A percentile compares a stretch with the other conserved stretches of the same genome.
Conservation (phyloP, 2,797 vertebrate species). For the Allobates femoralis region DNA sequence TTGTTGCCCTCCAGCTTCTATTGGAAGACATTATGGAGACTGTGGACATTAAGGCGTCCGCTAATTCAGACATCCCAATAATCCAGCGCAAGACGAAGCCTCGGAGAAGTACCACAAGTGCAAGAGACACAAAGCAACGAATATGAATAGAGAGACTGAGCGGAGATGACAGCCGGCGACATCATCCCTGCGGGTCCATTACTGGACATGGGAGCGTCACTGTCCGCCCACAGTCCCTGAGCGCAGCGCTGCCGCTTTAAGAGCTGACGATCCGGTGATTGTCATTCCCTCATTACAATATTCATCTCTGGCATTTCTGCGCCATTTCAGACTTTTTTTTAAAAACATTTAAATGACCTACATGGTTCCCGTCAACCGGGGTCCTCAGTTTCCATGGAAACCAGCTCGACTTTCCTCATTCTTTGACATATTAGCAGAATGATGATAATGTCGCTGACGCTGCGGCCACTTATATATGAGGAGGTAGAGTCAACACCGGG, state of each 20-base stretch:
- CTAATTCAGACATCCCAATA: background rate
- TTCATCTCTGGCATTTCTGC: constrained; percentile 63
- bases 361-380: constrained; percentile 34
- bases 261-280: background rate
- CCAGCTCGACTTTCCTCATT: background rate
- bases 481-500: background rate
- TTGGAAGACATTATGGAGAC: background rate
- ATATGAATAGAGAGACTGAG: background rate
- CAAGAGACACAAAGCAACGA: background rate
- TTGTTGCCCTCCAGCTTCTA: background rate
- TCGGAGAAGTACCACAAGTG: too few species aligned
- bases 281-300: constrained; percentile 73
- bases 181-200: background rate
- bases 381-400: constrained; percentile 49
- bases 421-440: constrained; percentile 12
- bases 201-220: background rate
- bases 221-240: background rate
- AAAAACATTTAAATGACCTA: constrained; percentile 53
- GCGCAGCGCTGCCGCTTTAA: background rate
- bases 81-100: background rate
- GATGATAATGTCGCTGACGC: background rate
- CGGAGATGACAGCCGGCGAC: background rate
- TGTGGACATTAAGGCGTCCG: background rate
- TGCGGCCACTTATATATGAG: background rate
- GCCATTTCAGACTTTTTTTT: constrained; percentile 42